Evolutionary conservation across 1,140 invertebrate species (phyloP).

Genomic region (Lethocerus indicus): DNA sequence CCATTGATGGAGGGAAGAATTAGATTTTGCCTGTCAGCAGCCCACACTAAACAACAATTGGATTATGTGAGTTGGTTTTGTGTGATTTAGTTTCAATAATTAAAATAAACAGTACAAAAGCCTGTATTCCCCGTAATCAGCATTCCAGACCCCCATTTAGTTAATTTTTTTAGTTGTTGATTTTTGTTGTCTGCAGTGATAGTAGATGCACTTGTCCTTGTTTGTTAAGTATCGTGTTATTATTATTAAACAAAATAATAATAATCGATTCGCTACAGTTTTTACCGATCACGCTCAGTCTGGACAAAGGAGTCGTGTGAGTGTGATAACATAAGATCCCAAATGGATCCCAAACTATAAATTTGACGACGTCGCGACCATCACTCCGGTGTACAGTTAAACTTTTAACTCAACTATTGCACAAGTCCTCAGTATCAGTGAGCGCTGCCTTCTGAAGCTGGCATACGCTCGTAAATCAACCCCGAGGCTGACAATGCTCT

Average conservation of each 20-base stretch:
- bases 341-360: too few relatives aligned
- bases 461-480: too few relatives aligned
- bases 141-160: not conserved
- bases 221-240: not conserved
- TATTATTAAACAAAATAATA: not conserved
- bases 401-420: not conserved
- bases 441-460: too few relatives aligned
- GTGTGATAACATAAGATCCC: too few relatives aligned
- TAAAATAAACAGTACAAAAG: not conserved
- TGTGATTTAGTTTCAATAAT: not conserved
- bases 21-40: constrained; percentile 89
- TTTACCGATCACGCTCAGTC: too few relatives aligned
- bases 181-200: not conserved
- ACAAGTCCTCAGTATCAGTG: not conserved
- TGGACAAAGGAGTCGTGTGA: too few relatives aligned
- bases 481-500: too few relatives aligned
- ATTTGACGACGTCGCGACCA: too few relatives aligned
- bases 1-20: constrained; percentile 85
- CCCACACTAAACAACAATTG: constrained; percentile 89
- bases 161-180: not conserved
- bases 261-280: too few relatives aligned
- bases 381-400: too few relatives aligned
- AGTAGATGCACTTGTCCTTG: not conserved
- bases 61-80: constrained; percentile 49
- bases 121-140: not conserved